phyloP scores from a whole-genome alignment of 2,797 vertebrate species.

The Antrozous pallidus region DNA sequence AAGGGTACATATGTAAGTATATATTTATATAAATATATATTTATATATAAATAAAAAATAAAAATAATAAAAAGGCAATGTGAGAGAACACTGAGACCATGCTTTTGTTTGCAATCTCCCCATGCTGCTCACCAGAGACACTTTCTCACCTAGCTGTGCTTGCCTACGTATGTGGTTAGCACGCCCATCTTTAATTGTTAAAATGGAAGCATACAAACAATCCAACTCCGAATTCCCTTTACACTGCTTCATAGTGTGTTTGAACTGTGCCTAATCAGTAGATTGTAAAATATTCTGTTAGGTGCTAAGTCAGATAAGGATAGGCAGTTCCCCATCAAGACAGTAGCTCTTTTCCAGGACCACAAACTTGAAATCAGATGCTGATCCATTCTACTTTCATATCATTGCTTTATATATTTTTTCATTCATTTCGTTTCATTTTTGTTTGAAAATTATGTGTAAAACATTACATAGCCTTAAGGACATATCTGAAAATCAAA shows the following conservation, averaged over 20 bases:
- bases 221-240: conserved; percentile 24
- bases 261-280: conserved; percentile 51
- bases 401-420: background rate
- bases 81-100: conserved; percentile 58
- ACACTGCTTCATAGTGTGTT: conserved; percentile 49
- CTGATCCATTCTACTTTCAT: background rate
- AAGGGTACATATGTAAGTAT: too few species aligned
- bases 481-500: background rate
- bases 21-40: too few species aligned
- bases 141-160: background rate
- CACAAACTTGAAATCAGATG: background rate
- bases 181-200: background rate
- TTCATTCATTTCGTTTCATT: background rate
- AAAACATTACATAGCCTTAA: background rate
- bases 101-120: conserved; percentile 45
- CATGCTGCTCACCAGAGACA: conserved; percentile 27
- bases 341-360: background rate
- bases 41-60: too few species aligned
- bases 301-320: conserved; percentile 25
- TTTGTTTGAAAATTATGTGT: background rate
- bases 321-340: background rate
- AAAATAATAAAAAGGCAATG: conserved; percentile 63
- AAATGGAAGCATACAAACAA: conserved; percentile 29
- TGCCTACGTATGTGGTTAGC: background rate
- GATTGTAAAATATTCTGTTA: conserved; percentile 45